Percentiles rank a stretch among this genome's conserved stretches.
Conservation (phyloP, 2,888 invertebrate genomes). For the Arctia plantaginis region DNA sequence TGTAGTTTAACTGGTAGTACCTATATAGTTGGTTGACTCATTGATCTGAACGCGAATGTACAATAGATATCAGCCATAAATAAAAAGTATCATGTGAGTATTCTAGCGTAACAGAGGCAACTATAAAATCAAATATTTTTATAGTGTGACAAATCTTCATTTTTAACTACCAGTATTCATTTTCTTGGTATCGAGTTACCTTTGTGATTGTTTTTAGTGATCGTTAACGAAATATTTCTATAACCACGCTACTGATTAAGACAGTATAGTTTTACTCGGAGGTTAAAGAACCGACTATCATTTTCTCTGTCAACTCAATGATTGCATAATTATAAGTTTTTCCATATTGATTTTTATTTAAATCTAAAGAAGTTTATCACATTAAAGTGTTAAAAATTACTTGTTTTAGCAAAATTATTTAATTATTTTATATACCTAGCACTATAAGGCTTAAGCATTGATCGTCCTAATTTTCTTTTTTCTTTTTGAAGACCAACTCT, state of each 20-base stretch:
- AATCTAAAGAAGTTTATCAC: background rate
- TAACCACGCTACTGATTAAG: conserved; percentile 34
- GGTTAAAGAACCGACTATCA: background rate
- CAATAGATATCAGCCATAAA: background rate
- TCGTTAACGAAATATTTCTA: conserved; percentile 29
- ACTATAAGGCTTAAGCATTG: background rate
- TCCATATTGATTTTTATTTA: background rate
- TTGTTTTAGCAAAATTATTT: no score
- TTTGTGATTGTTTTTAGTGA: conserved; percentile 33
- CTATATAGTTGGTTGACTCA: no score
- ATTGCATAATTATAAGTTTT: background rate
- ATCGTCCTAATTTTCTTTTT: no score
- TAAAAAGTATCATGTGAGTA: background rate
- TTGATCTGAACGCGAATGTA: background rate
- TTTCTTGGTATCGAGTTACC: conserved; percentile 32
- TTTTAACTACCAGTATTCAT: conserved; percentile 20
- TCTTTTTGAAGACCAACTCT: no score
- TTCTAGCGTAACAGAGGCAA: background rate
- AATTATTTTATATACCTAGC: no score
- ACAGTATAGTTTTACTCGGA: conserved; percentile 39
- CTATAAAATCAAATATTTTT: conserved; percentile 14
- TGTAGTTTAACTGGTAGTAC: background rate
- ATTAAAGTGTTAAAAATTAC: no score
- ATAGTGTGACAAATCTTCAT: conserved; percentile 19
- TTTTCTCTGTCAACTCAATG: no score